phyloP scores from a whole-genome alignment of 2,113 vertebrate genomes.

The Dromaius novaehollandiae region DNA sequence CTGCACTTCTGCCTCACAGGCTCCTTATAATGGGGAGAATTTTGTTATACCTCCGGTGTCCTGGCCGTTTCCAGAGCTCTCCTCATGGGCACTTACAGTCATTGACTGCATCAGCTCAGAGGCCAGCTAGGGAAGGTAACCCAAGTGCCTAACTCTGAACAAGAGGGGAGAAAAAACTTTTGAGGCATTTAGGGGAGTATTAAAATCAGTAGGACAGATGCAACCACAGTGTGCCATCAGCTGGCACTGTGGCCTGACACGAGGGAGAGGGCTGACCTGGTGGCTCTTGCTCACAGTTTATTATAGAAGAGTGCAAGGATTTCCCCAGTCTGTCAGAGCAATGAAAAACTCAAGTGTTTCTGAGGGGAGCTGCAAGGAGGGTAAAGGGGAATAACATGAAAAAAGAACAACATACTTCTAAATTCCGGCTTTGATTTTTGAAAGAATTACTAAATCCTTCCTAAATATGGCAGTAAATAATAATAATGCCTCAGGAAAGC shows the following conservation, averaged over 20 bases:
- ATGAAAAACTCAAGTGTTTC: too few relatives aligned
- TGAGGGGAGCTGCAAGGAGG: too few relatives aligned
- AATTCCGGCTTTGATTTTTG: neutral
- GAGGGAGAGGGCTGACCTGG: too few relatives aligned
- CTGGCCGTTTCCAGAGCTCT: neutral
- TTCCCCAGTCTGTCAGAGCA: too few relatives aligned
- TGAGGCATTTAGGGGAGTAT: neutral
- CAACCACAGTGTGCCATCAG: accelerated
- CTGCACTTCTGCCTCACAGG: neutral
- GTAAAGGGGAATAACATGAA: too few relatives aligned
- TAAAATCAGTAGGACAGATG: neutral
- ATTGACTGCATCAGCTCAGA: neutral
- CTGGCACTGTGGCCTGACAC: too few relatives aligned
- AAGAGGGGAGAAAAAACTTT: neutral
- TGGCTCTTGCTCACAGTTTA: too few relatives aligned
- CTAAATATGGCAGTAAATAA: neutral
- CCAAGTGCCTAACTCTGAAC: neutral
- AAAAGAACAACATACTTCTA: neutral
- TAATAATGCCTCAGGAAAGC: neutral
- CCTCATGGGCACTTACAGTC: neutral
- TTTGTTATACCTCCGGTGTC: neutral
- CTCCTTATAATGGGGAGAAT: neutral
- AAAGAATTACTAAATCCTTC: neutral
- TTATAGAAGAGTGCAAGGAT: too few relatives aligned
- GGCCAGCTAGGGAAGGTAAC: neutral